These are phyloP conservation scores for Plectus sambesii DNA, from an alignment of 1,140 invertebrate genomes.

Conservation along the genomic window DNA sequence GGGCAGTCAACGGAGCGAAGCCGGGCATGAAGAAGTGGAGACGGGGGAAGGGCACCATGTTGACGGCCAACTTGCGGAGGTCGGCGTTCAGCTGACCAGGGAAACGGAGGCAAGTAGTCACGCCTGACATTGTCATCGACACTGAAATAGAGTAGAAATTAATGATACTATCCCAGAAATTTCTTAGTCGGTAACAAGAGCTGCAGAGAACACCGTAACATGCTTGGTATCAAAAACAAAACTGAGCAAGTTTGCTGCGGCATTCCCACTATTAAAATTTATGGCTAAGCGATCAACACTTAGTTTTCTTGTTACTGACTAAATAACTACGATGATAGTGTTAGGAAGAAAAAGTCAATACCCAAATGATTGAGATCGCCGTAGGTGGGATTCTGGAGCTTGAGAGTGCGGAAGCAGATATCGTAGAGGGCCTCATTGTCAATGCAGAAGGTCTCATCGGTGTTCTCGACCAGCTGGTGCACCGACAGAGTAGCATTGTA, in stretches of 20 bases:
- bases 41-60: slow-evolving; percentile 90
- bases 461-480: slow-evolving; percentile 62
- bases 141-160: slow-evolving; percentile 46
- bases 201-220: no score
- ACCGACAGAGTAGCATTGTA: slow-evolving; percentile 64
- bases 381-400: slow-evolving; percentile 65
- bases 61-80: slow-evolving; percentile 82
- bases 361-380: slow-evolving; percentile 65
- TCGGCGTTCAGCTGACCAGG: slow-evolving; percentile 63
- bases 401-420: slow-evolving; percentile 65
- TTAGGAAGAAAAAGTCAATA: no score
- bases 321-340: no score
- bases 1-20: slow-evolving; percentile 78
- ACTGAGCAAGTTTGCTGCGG: no score
- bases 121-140: slow-evolving; percentile 67
- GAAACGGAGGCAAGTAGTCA: slow-evolving; percentile 60
- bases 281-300: no score
- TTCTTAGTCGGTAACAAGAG: neutral
- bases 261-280: no score
- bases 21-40: slow-evolving; percentile 94
- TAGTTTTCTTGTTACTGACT: no score
- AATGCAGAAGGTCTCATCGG: slow-evolving; percentile 67
- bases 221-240: no score
- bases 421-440: slow-evolving; percentile 71
- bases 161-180: neutral